Evolutionary conservation across 2,888 invertebrate species (phyloP).

Genomic region (Perizoma affinitatum): DNA sequence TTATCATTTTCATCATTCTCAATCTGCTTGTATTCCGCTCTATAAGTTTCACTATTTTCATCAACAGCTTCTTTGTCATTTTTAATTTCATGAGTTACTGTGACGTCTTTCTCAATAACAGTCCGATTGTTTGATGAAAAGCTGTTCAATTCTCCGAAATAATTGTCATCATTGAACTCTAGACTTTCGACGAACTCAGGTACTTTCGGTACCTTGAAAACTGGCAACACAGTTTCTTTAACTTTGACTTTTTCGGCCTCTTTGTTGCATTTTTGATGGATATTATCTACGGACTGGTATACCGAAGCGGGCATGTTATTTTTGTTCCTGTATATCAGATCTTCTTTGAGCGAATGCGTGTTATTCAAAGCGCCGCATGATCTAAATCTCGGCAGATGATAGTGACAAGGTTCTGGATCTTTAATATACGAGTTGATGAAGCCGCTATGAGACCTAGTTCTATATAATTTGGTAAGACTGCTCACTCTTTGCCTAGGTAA

Average conservation of each 20-base stretch:
- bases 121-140: slow-evolving; percentile 65
- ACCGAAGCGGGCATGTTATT: slow-evolving; percentile 37
- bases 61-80: slow-evolving; percentile 23
- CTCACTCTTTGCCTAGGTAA: slow-evolving; percentile 52
- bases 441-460: slow-evolving; percentile 72
- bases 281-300: slow-evolving; percentile 64
- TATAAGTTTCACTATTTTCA: slow-evolving; percentile 34
- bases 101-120: slow-evolving; percentile 40
- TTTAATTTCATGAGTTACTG: slow-evolving; percentile 18
- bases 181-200: slow-evolving; percentile 72
- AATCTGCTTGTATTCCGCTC: slow-evolving; percentile 46
- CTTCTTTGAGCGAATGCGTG: slow-evolving; percentile 45
- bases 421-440: slow-evolving; percentile 68
- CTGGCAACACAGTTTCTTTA: slow-evolving; percentile 52
- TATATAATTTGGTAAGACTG: slow-evolving; percentile 48
- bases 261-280: slow-evolving; percentile 56
- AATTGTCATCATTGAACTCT: slow-evolving; percentile 76
- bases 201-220: slow-evolving; percentile 53
- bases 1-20: slow-evolving; percentile 46
- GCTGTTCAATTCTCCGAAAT: slow-evolving; percentile 65
- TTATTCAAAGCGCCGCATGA: slow-evolving; percentile 61
- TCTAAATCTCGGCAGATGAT: slow-evolving; percentile 69
- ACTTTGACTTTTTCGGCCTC: slow-evolving; percentile 56
- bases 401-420: slow-evolving; percentile 71
- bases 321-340: slow-evolving; percentile 48